phyloP scores from a whole-genome alignment of 2,797 vertebrate species.

The Enteromius anoplus region DNA sequence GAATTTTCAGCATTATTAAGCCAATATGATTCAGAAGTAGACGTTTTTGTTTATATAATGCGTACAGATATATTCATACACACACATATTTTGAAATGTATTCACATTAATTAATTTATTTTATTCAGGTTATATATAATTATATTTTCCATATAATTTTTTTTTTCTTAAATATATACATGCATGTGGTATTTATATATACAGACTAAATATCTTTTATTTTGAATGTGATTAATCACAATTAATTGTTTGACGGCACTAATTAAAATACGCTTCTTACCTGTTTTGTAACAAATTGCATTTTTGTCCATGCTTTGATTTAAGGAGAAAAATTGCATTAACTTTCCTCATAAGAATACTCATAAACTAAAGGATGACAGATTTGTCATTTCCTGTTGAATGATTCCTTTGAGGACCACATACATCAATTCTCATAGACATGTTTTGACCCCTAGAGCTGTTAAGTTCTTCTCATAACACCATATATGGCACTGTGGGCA shows the following conservation, averaged over 20 bases:
- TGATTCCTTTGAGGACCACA: neutral
- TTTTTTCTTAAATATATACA: too few species aligned
- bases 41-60: too few species aligned
- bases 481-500: conserved; percentile 17
- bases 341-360: neutral
- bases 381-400: neutral
- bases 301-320: neutral
- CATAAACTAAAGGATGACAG: neutral
- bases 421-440: neutral
- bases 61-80: too few species aligned
- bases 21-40: neutral
- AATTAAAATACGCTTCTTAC: neutral
- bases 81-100: too few species aligned
- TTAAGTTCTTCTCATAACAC: neutral
- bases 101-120: too few species aligned
- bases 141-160: too few species aligned
- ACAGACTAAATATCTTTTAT: too few species aligned
- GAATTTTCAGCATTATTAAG: neutral
- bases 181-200: too few species aligned
- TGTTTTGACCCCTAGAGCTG: neutral
- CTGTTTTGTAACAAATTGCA: neutral
- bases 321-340: neutral
- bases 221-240: too few species aligned
- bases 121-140: too few species aligned
- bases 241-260: too few species aligned